A percentile compares a stretch with the other conserved stretches of the same genome.
These are phyloP conservation scores for Allolobophora icterica DNA, from an alignment of 2,888 invertebrate genomes.

Conservation along the genomic window DNA sequence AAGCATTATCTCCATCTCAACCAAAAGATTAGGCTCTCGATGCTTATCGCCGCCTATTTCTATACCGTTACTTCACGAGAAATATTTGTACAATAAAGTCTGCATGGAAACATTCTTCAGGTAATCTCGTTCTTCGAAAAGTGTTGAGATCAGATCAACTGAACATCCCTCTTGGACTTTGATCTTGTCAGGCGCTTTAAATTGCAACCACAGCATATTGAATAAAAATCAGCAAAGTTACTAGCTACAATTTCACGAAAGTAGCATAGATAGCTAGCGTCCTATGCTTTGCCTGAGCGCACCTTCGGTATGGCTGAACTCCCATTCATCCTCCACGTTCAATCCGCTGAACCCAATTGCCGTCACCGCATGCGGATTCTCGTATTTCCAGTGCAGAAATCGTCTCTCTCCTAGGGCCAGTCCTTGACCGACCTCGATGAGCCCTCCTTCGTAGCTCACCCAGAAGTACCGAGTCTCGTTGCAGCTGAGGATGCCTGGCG, in stretches of 20 bases:
- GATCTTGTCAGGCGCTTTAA: background rate
- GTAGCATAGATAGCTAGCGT: too few relatives aligned
- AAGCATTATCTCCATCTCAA: too few relatives aligned
- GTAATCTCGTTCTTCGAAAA: background rate
- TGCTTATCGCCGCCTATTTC: background rate
- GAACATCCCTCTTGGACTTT: background rate
- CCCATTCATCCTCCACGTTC: constrained; percentile 29
- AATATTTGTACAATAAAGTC: background rate
- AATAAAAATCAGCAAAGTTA: background rate
- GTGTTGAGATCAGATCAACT: background rate
- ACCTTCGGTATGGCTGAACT: constrained; percentile 30
- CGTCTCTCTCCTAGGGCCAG: background rate
- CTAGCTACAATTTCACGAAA: too few relatives aligned
- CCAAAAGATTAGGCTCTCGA: background rate
- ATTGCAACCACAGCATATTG: background rate
- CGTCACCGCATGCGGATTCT: constrained; percentile 13
- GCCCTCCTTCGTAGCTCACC: constrained; percentile 34
- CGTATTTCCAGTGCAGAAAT: constrained; percentile 32
- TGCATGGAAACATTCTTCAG: background rate
- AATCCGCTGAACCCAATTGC: constrained; percentile 30
- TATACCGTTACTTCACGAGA: too few relatives aligned
- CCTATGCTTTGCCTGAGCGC: background rate
- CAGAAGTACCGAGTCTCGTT: constrained; percentile 31
- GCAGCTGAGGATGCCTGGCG: constrained; percentile 33
- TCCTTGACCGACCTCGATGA: constrained; percentile 27